Evolutionary conservation across 2,888 invertebrate genomes (phyloP).

Genomic region (Eilema sororculum): DNA sequence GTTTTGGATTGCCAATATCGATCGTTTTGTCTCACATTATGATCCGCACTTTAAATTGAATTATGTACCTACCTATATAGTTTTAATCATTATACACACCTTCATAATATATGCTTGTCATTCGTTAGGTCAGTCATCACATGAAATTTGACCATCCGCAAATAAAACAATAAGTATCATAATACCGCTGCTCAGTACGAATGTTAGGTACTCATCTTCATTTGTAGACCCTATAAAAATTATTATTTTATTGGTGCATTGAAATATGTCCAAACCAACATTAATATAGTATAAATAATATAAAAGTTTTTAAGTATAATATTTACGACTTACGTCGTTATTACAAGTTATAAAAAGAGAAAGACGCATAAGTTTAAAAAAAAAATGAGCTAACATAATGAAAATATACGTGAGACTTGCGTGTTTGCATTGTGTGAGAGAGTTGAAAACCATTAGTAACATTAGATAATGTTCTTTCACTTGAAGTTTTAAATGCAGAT

Average conservation of each 20-base stretch:
- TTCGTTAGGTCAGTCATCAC: too few relatives aligned
- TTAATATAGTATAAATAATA: background rate
- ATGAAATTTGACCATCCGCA: too few relatives aligned
- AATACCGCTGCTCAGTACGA: background rate
- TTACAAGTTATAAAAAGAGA: constrained; percentile 1
- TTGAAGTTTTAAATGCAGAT: background rate
- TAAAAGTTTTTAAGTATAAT: background rate
- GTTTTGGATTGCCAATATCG: too few relatives aligned
- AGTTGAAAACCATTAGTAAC: background rate
- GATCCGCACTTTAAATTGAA: too few relatives aligned
- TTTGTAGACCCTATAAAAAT: background rate
- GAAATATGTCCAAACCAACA: background rate
- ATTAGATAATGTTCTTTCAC: background rate
- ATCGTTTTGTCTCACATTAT: background rate
- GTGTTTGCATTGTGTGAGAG: background rate
- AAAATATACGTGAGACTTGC: background rate
- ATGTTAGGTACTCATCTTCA: background rate
- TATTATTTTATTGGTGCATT: background rate
- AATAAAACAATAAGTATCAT: too few relatives aligned
- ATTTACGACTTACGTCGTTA: background rate
- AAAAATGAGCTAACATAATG: background rate
- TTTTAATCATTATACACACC: too few relatives aligned
- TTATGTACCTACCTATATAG: too few relatives aligned
- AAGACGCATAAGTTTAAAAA: background rate
- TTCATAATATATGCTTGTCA: too few relatives aligned